Evolutionary conservation across 30 jellyfish, hydroid and myxozoan species (phyloP).

Genomic region (Phacellophora camtschatica): DNA sequence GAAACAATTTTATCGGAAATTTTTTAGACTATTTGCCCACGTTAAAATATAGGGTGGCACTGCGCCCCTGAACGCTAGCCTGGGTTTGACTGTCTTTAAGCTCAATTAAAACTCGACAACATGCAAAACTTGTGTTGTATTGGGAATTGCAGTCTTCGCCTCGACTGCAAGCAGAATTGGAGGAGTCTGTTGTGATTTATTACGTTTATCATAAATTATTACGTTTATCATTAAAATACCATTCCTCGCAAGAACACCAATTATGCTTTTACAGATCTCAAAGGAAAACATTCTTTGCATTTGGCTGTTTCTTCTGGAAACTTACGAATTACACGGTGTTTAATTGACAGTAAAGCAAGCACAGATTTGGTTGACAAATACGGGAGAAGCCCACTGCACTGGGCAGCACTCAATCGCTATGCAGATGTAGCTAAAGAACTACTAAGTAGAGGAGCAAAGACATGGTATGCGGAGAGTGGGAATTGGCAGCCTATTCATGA

Average conservation of each 20-base stretch:
- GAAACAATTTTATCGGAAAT: no score
- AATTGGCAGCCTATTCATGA: constrained; percentile 88
- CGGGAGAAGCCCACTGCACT: constrained; percentile 68
- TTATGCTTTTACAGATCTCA: constrained; percentile 22
- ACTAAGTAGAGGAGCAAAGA: constrained; percentile 58
- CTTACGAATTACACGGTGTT: constrained; percentile 24
- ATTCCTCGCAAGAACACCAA: not conserved
- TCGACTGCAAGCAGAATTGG: no score
- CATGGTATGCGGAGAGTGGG: constrained; percentile 22
- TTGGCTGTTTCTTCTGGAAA: constrained; percentile 52
- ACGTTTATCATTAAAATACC: no score
- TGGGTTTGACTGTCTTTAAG: no score
- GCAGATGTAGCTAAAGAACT: constrained; percentile 39
- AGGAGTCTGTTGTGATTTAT: no score
- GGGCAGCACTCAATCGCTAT: constrained; percentile 71
- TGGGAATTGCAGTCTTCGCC: no score
- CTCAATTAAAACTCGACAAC: no score
- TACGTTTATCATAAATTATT: no score
- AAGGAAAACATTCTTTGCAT: constrained; percentile 72
- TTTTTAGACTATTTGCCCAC: no score
- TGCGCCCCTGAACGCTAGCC: no score
- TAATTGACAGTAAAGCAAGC: constrained; percentile 34
- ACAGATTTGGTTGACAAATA: constrained; percentile 50
- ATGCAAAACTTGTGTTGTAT: no score
- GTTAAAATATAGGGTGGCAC: no score